Evolutionary conservation across 1,140 invertebrate species (phyloP).

Genomic region (Drosophila asahinai): DNA sequence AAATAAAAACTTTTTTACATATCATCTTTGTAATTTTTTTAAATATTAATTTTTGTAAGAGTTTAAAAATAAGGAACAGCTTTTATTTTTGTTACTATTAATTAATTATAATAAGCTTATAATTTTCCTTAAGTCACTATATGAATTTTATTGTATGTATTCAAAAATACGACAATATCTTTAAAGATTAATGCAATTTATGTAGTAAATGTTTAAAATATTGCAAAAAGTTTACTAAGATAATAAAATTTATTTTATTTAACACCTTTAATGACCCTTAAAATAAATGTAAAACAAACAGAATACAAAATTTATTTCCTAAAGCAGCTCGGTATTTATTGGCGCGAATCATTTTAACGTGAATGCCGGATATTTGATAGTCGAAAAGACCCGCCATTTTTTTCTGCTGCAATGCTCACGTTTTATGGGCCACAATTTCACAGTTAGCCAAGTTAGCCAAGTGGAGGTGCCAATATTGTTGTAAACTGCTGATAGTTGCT

Average conservation of each 20-base stretch:
- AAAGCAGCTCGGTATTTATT: background rate
- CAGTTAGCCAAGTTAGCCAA: slow-evolving; percentile 69
- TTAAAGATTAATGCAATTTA: background rate
- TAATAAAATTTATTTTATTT: background rate
- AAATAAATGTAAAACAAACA: background rate
- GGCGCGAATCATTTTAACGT: slow-evolving; percentile 14
- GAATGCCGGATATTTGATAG: slow-evolving; percentile 28
- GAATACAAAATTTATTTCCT: background rate
- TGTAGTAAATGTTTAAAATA: background rate
- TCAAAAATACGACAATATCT: background rate
- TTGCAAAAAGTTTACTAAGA: background rate
- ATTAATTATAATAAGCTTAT: no score
- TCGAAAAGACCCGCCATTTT: slow-evolving; percentile 14
- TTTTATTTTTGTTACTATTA: no score
- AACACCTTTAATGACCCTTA: background rate
- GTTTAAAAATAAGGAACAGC: no score
- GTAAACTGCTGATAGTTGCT: slow-evolving; percentile 81
- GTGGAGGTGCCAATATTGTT: slow-evolving; percentile 80
- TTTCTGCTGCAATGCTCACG: slow-evolving; percentile 61
- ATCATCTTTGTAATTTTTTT: no score
- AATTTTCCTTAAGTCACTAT: no score
- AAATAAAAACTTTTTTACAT: no score
- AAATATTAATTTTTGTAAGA: no score
- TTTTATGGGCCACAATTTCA: slow-evolving; percentile 81
- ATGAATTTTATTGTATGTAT: background rate